A percentile compares a stretch with the other conserved stretches of the same genome.
Evolutionary conservation across 2,888 invertebrate species (phyloP).

Genomic region (Colletes collaris): DNA sequence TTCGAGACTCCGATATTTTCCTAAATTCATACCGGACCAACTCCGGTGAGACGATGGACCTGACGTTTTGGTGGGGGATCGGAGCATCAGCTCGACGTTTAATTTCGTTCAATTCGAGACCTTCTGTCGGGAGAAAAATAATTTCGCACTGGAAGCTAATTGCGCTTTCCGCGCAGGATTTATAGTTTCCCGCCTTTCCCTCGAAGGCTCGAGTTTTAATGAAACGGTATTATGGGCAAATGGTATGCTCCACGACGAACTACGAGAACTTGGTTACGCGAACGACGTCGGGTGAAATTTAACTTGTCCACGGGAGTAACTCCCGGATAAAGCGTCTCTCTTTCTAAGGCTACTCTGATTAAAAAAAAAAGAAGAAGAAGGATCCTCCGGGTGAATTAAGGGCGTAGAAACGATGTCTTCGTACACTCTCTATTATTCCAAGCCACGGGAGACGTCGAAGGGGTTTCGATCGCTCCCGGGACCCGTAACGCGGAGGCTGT

Average conservation of each 20-base stretch:
- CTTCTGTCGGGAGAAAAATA: slow-evolving; percentile 7
- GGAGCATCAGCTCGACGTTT: not conserved
- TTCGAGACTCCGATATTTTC: no score
- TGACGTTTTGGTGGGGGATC: not conserved
- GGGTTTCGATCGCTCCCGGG: slow-evolving; percentile 17
- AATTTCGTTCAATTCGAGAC: not conserved
- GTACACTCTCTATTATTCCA: slow-evolving; percentile 9
- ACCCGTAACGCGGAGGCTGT: slow-evolving; percentile 32
- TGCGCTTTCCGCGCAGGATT: slow-evolving; percentile 24
- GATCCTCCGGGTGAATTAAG: no score
- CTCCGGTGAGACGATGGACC: no score
- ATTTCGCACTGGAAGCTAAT: slow-evolving; percentile 26
- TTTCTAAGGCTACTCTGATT: not conserved
- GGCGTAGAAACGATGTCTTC: not conserved
- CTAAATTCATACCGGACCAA: no score
- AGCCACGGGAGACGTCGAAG: not conserved
- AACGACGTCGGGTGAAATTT: slow-evolving; percentile 32
- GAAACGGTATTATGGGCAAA: slow-evolving; percentile 50
- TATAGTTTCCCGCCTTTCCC: slow-evolving; percentile 8
- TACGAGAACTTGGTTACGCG: slow-evolving; percentile 3
- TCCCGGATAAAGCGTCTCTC: not conserved
- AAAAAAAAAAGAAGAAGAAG: not conserved
- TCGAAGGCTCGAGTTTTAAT: slow-evolving; percentile 40
- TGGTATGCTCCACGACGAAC: slow-evolving; percentile 35
- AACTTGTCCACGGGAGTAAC: slow-evolving; percentile 34